Evolutionary conservation across 2,888 invertebrate species (phyloP).

Genomic region (Siphlonurus alternatus): DNA sequence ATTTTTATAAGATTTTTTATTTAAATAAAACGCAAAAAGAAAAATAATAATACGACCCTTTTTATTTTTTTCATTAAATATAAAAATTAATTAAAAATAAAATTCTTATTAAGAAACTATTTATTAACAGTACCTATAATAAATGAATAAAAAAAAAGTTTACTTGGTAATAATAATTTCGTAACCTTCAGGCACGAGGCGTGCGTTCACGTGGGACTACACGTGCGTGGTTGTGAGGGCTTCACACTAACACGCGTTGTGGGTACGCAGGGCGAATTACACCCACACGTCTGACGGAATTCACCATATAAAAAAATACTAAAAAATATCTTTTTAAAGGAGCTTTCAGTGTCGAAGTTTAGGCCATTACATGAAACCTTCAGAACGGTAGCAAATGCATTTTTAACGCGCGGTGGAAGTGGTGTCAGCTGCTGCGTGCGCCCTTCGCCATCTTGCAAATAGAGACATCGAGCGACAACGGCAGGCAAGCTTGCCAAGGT

Average conservation of each 20-base stretch:
- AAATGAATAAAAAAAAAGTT: background rate
- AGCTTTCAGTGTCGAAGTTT: background rate
- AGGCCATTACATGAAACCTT: background rate
- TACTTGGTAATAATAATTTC: background rate
- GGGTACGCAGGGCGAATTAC: no score
- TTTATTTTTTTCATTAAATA: background rate
- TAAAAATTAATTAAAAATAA: background rate
- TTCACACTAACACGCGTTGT: background rate
- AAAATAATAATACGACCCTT: background rate
- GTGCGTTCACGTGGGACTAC: no score
- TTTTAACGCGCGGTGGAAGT: background rate
- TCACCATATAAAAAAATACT: background rate
- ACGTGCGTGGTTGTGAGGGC: no score
- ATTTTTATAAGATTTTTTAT: background rate
- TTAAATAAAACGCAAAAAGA: background rate
- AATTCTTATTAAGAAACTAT: background rate
- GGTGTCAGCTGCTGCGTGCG: background rate
- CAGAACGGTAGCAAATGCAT: background rate
- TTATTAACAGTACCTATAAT: background rate
- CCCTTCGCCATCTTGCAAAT: background rate
- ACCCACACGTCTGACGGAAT: background rate
- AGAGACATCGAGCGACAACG: background rate
- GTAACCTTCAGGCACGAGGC: no score
- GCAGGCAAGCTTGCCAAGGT: background rate
- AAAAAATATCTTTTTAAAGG: background rate